Conservation (phyloP, 1,140 invertebrate genomes). For the Lethocerus indicus region DNA sequence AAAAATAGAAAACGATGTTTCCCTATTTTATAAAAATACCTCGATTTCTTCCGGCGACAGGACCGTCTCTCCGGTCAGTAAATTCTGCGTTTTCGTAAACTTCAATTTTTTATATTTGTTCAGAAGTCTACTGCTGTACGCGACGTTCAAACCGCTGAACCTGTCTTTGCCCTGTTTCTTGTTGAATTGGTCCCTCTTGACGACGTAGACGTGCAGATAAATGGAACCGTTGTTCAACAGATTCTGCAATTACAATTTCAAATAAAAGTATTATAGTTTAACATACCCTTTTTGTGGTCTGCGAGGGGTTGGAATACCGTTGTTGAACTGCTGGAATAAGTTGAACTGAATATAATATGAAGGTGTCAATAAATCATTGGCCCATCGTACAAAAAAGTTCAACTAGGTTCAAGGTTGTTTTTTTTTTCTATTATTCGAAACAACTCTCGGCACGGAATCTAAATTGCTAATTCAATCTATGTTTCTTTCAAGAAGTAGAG, state of each 20-base stretch:
- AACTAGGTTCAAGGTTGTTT: background rate
- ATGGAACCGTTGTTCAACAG: slow-evolving; percentile 88
- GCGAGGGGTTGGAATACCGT: too few species aligned
- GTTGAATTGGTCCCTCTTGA: slow-evolving; percentile 54
- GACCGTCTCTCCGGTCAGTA: slow-evolving; percentile 83
- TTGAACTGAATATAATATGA: too few species aligned
- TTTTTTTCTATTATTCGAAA: background rate
- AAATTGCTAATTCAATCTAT: background rate
- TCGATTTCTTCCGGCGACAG: slow-evolving; percentile 49
- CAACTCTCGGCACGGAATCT: background rate
- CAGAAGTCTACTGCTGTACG: slow-evolving; percentile 60
- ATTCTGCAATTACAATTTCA: too few species aligned
- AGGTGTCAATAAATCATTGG: too few species aligned
- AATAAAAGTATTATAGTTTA: slow-evolving; percentile 6
- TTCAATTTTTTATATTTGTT: slow-evolving; percentile 86
- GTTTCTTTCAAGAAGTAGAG: too few species aligned
- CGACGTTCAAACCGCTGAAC: slow-evolving; percentile 49
- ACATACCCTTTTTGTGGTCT: background rate
- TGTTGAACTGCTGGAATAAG: too few species aligned
- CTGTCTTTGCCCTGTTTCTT: slow-evolving; percentile 38
- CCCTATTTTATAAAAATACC: slow-evolving; percentile 19
- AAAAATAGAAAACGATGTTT: slow-evolving; percentile 5
- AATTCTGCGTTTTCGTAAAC: slow-evolving; percentile 80
- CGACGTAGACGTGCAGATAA: slow-evolving; percentile 81
- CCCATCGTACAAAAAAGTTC: background rate